Base-by-base conservation (phyloP, 2,113 vertebrate species). In the Tetraodon nigroviridis region DNA sequence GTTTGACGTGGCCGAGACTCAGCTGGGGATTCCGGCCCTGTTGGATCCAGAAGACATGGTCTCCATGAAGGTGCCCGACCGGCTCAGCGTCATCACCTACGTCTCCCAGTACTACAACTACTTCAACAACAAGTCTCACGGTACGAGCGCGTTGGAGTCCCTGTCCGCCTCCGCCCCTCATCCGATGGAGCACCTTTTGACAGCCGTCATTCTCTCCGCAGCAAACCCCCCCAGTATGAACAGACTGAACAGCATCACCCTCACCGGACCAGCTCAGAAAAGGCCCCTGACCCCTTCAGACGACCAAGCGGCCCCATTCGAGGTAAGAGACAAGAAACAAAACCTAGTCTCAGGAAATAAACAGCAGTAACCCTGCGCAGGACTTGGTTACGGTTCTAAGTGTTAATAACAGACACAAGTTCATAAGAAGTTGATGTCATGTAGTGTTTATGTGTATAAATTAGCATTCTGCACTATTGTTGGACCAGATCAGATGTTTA, bases 41-140 rank as follows among this genome's bases (percentile, higher is more conserved):
- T 85, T 99, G 83, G 96, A 98, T 83, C 89, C 96, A 65, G 93
- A 89, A 17, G 95, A 99, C 81, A 98, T 99, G 97, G 96, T 98
- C 67, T 95, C 95, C 61, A 98, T 97, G 97, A 92, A 89, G 58
- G 93, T 98, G 27, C 97, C 97, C 0, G 95, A 99, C 83, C 92
- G 95, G 51, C 93, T 98, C 48, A 98, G 96, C 83, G 86, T 99
- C 81, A 97, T 98, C 89, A 98, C 97, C 45, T 98, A 98, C 0
- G 94, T 99, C 60, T 98, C 97, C 0, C 96, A 98, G 88, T 96
- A 96, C 83, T 97, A 98, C 84, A 96, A 98, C 90, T 92, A 92
- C 86, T 98, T 98, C 72, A 91, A 91, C 64, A 95, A 90, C 70
- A 90, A 87, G 74, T 84, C 84, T 29, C 81, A 89, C 20, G 85